phyloP scores from a whole-genome alignment of 2,888 invertebrate species.

The Agriopis aurantiaria region DNA sequence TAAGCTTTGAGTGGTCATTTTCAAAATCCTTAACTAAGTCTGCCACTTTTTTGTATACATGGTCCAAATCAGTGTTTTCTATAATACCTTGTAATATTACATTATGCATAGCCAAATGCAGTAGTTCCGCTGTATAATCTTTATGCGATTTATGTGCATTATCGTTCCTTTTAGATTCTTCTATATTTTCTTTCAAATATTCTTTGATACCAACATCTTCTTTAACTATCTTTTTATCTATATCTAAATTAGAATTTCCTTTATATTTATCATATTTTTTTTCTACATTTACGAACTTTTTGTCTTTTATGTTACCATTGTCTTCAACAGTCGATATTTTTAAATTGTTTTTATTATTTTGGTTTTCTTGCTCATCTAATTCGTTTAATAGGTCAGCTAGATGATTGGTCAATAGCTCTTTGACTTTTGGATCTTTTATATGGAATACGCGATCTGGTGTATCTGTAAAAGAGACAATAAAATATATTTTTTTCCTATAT shows the following conservation, averaged over 20 bases:
- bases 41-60: constrained; percentile 59
- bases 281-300: background rate
- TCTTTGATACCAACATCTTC: background rate
- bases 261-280: background rate
- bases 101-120: constrained; percentile 72
- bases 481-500: too few relatives aligned
- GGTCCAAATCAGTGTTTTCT: constrained; percentile 66
- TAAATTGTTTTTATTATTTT: constrained; percentile 27
- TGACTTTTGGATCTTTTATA: constrained; percentile 65
- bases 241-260: constrained; percentile 3
- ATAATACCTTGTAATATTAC: constrained; percentile 68
- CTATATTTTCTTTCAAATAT: constrained; percentile 18
- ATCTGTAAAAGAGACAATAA: constrained; percentile 48
- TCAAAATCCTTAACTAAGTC: constrained; percentile 49
- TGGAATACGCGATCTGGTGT: constrained; percentile 57
- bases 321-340: constrained; percentile 15
- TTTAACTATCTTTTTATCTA: constrained; percentile 22
- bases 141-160: constrained; percentile 18
- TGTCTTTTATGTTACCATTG: background rate
- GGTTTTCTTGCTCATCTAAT: constrained; percentile 62
- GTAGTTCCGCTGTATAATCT: constrained; percentile 50
- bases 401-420: constrained; percentile 62
- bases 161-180: constrained; percentile 18
- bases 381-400: constrained; percentile 67
- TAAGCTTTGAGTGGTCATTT: constrained; percentile 30